Evolutionary conservation across 2,888 invertebrate species (phyloP).

Genomic region (Eupithecia exiguata): DNA sequence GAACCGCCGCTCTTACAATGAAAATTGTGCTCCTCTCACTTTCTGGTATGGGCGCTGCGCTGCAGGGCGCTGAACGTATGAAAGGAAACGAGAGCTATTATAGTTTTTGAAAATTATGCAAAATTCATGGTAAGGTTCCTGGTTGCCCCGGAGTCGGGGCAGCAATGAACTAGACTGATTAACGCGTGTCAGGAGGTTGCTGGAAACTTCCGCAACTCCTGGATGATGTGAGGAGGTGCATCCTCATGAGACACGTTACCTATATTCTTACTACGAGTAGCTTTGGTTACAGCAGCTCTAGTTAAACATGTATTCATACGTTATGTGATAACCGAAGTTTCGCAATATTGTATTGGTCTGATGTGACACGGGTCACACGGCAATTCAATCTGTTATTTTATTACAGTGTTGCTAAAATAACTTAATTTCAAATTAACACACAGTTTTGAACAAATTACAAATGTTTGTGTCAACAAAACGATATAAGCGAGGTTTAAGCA

Average conservation of each 20-base stretch:
- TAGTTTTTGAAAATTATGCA: not conserved
- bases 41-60: not conserved
- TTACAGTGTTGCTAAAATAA: not conserved
- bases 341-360: not conserved
- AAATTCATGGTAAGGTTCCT: not conserved
- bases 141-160: not conserved
- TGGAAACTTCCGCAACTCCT: not conserved
- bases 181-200: not conserved
- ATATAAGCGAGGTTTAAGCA: not conserved
- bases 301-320: not conserved
- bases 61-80: not conserved
- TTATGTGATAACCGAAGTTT: not conserved
- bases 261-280: not conserved
- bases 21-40: not conserved
- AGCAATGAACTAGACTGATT: constrained; percentile 11
- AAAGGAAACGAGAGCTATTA: not conserved
- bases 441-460: not conserved
- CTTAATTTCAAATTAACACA: not conserved
- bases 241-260: not conserved
- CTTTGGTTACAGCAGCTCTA: not conserved
- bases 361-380: not conserved
- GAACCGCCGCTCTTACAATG: not conserved
- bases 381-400: not conserved
- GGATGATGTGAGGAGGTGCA: not conserved
- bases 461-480: not conserved